Evolutionary conservation across 2,113 vertebrate genomes (phyloP).

Genomic region (Dipodomys stephensi): DNA sequence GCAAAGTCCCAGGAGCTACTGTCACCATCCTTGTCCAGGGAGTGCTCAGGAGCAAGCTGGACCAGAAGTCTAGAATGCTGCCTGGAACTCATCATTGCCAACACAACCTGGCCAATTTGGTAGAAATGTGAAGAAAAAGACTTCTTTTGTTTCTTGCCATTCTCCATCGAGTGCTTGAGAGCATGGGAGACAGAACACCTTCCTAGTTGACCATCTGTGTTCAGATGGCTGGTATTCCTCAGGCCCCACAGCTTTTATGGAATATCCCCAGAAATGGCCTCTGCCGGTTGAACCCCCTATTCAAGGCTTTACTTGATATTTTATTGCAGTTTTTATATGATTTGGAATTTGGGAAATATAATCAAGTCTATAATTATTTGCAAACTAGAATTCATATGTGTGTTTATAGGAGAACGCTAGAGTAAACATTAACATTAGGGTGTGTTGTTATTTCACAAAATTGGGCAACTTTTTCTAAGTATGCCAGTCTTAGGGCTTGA

Average conservation of each 20-base stretch:
- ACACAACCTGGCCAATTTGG: background rate
- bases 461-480: background rate
- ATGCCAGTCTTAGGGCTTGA: no score
- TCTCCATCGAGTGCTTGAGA: background rate
- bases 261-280: background rate
- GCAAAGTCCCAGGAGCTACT: background rate
- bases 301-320: background rate
- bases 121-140: background rate
- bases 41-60: background rate
- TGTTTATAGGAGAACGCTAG: constrained; percentile 15
- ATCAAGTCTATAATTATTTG: background rate
- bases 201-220: background rate
- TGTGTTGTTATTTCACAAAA: background rate
- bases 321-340: background rate
- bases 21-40: background rate
- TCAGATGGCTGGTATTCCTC: background rate
- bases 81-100: background rate
- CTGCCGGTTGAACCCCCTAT: background rate
- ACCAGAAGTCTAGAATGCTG: background rate
- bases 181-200: background rate
- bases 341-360: constrained; percentile 37
- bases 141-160: background rate
- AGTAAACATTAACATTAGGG: background rate
- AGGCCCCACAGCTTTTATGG: background rate
- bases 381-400: background rate